Percentiles rank a stretch among this genome's conserved stretches.
These are phyloP conservation scores for Drosophila albomicans DNA, from an alignment of 1,140 invertebrate species.

Conservation along the genomic window DNA sequence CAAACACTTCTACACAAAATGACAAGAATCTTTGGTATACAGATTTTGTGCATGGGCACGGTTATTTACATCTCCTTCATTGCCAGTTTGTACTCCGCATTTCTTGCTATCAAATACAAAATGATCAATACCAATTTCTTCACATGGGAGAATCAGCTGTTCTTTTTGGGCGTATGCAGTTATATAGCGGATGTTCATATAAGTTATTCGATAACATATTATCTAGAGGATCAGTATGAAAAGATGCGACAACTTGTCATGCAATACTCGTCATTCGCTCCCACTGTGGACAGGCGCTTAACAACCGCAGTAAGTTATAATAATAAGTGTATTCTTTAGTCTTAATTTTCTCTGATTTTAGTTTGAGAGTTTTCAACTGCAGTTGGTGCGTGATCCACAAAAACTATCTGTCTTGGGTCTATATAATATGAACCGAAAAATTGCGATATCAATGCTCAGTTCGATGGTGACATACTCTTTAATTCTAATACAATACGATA, in stretches of 20 bases:
- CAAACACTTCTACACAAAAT: constrained; percentile 16
- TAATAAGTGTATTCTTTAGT: neutral
- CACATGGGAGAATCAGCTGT: neutral
- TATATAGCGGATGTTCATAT: constrained; percentile 13
- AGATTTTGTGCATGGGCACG: constrained; percentile 37
- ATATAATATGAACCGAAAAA: constrained; percentile 20
- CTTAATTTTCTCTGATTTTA: constrained; percentile 1
- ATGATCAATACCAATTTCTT: neutral
- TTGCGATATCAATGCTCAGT: constrained; percentile 20
- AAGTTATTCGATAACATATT: constrained; percentile 12
- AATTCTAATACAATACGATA: constrained; percentile 9
- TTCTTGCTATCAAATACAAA: constrained; percentile 25
- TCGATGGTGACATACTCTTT: constrained; percentile 48
- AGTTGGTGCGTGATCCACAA: constrained; percentile 31
- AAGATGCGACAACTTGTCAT: constrained; percentile 15
- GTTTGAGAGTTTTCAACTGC: constrained; percentile 65
- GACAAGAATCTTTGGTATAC: constrained; percentile 43
- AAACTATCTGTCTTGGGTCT: constrained; percentile 44
- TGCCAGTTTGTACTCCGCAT: constrained; percentile 33
- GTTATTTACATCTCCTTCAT: constrained; percentile 37
- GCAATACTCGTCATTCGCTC: constrained; percentile 24
- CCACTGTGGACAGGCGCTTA: constrained; percentile 31
- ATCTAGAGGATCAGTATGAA: constrained; percentile 15
- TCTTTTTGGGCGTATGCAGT: neutral
- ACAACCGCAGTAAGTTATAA: constrained; percentile 30